Evolutionary conservation across 2,888 invertebrate species (phyloP).

Genomic region (Erebia palarica): DNA sequence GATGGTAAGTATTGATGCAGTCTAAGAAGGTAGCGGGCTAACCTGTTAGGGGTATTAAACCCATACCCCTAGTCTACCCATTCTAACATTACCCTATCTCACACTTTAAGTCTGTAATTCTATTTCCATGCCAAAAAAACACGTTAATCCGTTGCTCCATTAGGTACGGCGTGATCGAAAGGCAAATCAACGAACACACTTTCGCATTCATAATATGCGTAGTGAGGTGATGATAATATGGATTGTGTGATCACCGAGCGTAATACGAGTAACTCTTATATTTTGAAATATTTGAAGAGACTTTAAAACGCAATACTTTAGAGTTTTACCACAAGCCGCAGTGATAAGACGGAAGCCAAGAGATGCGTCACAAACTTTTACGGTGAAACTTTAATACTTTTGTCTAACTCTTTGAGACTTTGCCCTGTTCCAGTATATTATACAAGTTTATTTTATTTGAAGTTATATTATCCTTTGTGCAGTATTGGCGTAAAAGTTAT

Average conservation of each 20-base stretch:
- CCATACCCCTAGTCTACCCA: no score
- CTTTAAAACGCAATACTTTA: constrained; percentile 10
- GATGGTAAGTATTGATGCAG: no score
- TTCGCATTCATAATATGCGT: no score
- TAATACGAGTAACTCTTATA: not conserved
- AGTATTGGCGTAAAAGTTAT: constrained; percentile 9
- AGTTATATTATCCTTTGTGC: not conserved
- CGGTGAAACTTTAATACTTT: constrained; percentile 27
- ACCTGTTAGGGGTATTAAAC: no score
- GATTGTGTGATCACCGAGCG: not conserved
- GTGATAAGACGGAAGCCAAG: constrained; percentile 18
- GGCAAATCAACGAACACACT: no score
- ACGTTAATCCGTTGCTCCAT: no score
- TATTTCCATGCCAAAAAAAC: no score
- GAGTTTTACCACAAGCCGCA: not conserved
- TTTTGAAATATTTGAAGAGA: not conserved
- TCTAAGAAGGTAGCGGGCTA: no score
- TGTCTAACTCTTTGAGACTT: constrained; percentile 22
- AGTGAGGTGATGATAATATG: not conserved
- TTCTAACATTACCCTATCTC: no score
- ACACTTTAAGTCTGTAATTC: no score
- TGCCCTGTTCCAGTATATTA: constrained; percentile 13
- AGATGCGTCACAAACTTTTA: constrained; percentile 19
- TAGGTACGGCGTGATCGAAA: no score
- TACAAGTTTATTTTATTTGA: constrained; percentile 5